Base-by-base conservation (phyloP, 1,140 invertebrate genomes). In the Temnothorax nylanderi region DNA sequence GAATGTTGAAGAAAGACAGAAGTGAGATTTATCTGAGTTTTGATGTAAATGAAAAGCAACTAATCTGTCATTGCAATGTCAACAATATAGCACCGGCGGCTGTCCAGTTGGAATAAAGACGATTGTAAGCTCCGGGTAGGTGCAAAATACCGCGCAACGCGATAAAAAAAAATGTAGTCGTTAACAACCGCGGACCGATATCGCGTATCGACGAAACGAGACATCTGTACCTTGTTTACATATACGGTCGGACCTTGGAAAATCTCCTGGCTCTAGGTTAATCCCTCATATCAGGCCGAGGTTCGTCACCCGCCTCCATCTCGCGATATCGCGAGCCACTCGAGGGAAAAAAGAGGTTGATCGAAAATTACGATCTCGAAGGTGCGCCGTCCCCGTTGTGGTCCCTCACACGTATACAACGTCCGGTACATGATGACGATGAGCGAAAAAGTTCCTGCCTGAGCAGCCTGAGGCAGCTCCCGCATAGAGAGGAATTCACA, bases 221-320 rank as follows among this genome's bases (percentile, higher is more conserved):
- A 47, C 41, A 58, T 67, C 41, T 58, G 62, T 72, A 49, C 18
- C 37, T 71, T 75, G 34, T 80, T 71, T 81, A 60, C n/a, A 62
- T 60, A 47, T 47, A 34, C 3, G 18, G 13, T 13, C 4, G 0
- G 41, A 8, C 13, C 11, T 32, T 64, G 1, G 18, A 54, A 10
- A 51, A 58, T 54, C 18, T 54, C 21, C 41, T 37, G 58, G 8
- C 11, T 49, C 16, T 34, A 86, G 49, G 34, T 81, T 80, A 80
- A 67, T 67, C 49, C 13, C 13, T 56, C 13, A 51, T 54, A 5
- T 26, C 44, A 21, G 44, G 5, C 34, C n/a, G 51, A 26, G 26
- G 5, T 6, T 32, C 4, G 32, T 62, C 13, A 67, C 5, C 10
- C 32, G 7, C 6, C 1, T 37, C 16, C 60, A 81, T 81, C 11